phyloP scores from a whole-genome alignment of 2,888 invertebrate genomes.

The Torymus texanus region DNA sequence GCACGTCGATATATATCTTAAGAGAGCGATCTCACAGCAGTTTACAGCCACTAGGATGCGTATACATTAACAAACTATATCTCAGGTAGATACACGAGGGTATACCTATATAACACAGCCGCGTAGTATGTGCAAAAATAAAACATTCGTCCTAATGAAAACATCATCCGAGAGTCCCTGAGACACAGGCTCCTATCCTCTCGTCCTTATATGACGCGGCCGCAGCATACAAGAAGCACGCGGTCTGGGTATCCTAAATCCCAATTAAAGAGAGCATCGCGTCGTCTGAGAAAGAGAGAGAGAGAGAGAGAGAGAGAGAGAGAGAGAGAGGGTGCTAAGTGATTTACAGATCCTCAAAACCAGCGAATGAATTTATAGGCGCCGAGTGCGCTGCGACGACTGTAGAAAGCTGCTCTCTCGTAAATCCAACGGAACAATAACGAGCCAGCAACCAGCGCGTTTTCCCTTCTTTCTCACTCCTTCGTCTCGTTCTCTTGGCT shows the following conservation, averaged over 20 bases:
- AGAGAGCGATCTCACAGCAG: not conserved
- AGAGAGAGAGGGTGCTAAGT: constrained; percentile 32
- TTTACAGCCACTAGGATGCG: constrained; percentile 36
- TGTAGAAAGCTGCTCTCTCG: constrained; percentile 18
- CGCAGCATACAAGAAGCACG: not conserved
- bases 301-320: too few species aligned
- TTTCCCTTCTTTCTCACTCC: constrained; percentile 3
- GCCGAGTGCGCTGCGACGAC: constrained; percentile 23
- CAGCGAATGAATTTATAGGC: constrained; percentile 54
- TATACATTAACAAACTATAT: constrained; percentile 41
- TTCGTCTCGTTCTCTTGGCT: not conserved
- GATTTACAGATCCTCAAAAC: constrained; percentile 56
- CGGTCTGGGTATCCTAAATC: constrained; percentile 34
- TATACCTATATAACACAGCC: too few species aligned
- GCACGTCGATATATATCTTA: constrained; percentile 27
- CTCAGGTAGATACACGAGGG: not conserved
- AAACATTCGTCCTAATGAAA: constrained; percentile 45
- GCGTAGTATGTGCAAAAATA: too few species aligned
- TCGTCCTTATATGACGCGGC: constrained; percentile 39
- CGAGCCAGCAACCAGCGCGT: constrained; percentile 1
- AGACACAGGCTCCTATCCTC: not conserved
- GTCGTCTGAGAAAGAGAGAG: not conserved
- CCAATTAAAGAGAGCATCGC: constrained; percentile 52
- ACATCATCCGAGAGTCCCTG: constrained; percentile 37
- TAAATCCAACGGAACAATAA: constrained; percentile 56